Evolutionary conservation across 2,888 invertebrate genomes (phyloP).

Genomic region (Pachydiplax longipennis): DNA sequence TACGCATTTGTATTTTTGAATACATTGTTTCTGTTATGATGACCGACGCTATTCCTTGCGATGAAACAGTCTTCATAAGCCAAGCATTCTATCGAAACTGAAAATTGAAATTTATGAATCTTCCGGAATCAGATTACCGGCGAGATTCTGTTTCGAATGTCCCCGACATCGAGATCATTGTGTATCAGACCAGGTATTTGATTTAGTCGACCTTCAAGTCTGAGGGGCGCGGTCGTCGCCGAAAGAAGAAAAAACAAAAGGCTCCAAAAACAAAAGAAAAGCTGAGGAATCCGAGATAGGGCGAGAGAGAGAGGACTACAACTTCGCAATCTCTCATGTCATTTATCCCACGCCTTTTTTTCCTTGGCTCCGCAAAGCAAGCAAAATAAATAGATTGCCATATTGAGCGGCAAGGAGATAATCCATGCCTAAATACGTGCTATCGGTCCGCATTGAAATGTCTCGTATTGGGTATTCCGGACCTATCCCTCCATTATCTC

Average conservation of each 20-base stretch:
- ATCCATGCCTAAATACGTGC: conserved; percentile 23
- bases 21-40: too few relatives aligned
- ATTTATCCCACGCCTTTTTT: not conserved
- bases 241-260: too few relatives aligned
- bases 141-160: not conserved
- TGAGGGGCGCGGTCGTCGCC: not conserved
- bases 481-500: conserved; percentile 30
- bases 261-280: not conserved
- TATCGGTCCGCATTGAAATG: conserved; percentile 16
- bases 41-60: too few relatives aligned
- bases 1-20: too few relatives aligned
- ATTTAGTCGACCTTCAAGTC: not conserved
- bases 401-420: not conserved
- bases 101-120: too few relatives aligned
- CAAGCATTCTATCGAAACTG: too few relatives aligned
- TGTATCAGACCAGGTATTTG: not conserved
- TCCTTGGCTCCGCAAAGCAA: not conserved
- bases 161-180: not conserved
- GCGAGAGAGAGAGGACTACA: not conserved
- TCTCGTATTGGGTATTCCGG: conserved; percentile 10
- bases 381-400: not conserved
- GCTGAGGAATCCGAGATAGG: not conserved
- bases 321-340: not conserved
- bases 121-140: too few relatives aligned
- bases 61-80: too few relatives aligned